These are phyloP conservation scores for Tenebrosternarchus preto DNA, from an alignment of 2,113 vertebrate genomes.

Conservation along the genomic window DNA sequence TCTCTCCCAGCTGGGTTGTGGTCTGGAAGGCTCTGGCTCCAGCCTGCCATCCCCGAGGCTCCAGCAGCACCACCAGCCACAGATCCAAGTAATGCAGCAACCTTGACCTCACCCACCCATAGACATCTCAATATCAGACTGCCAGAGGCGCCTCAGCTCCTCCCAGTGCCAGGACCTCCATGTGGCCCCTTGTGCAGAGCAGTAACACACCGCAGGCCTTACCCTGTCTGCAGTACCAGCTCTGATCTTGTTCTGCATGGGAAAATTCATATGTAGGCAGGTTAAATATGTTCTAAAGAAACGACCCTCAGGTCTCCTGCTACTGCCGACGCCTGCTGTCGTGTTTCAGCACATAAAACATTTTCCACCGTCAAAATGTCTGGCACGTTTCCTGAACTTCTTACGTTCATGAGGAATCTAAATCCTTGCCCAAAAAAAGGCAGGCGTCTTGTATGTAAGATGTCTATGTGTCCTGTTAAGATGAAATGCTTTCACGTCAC, in stretches of 20 bases:
- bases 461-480: slow-evolving; percentile 44
- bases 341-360: too few relatives aligned
- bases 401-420: background rate
- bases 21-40: slow-evolving; percentile 91
- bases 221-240: background rate
- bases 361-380: too few relatives aligned
- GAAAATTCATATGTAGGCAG: background rate
- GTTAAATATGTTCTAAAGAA: background rate
- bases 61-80: slow-evolving; percentile 94
- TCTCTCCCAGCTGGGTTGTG: slow-evolving; percentile 98
- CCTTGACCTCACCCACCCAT: slow-evolving; percentile 74
- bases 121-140: slow-evolving; percentile 62
- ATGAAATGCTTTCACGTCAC: slow-evolving; percentile 15
- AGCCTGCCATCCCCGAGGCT: slow-evolving; percentile 91
- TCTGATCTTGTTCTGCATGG: background rate
- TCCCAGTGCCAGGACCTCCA: background rate
- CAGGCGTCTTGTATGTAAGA: slow-evolving; percentile 38
- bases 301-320: background rate
- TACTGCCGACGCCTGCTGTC: background rate
- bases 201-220: background rate
- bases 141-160: background rate
- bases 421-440: background rate
- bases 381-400: background rate
- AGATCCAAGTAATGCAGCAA: slow-evolving; percentile 98
- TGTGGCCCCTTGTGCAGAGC: background rate